phyloP scores from a whole-genome alignment of 2,113 vertebrate species.

The Notiomystis cincta region DNA sequence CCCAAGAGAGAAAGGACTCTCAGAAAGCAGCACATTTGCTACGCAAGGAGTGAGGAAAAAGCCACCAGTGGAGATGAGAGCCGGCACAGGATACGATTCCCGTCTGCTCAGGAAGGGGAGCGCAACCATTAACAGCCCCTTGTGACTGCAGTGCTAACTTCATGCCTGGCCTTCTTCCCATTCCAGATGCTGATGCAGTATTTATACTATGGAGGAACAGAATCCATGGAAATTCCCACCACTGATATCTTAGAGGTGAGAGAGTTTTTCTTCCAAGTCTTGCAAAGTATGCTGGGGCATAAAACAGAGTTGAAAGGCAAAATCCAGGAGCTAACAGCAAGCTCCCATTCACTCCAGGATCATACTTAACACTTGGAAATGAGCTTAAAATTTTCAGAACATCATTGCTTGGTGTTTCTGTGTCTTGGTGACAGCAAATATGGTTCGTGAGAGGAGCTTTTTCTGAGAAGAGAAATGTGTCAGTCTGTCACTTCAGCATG shows the following conservation, averaged over 20 bases:
- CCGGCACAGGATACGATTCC: not conserved
- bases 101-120: not conserved
- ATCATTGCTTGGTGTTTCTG: not conserved
- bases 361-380: not conserved
- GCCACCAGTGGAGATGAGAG: not conserved
- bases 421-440: not conserved
- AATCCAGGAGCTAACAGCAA: not conserved
- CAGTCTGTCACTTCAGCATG: not conserved
- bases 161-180: not conserved
- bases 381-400: not conserved
- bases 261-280: conserved; percentile 20
- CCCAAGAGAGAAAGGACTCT: not conserved
- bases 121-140: not conserved
- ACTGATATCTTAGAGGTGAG: conserved; percentile 89
- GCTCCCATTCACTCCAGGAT: not conserved
- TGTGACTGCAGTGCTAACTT: not conserved
- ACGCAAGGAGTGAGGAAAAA: not conserved
- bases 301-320: not conserved
- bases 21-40: not conserved
- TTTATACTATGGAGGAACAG: conserved; percentile 91
- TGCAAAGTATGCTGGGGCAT: not conserved
- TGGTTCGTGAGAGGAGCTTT: not conserved
- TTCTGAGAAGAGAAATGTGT: not conserved
- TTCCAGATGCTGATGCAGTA: conserved; percentile 96
- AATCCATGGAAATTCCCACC: conserved; percentile 86